A percentile compares a stretch with the other conserved stretches of the same genome.
phyloP scores from a whole-genome alignment of 2,797 vertebrate species.

The Danio jaintianensis region DNA sequence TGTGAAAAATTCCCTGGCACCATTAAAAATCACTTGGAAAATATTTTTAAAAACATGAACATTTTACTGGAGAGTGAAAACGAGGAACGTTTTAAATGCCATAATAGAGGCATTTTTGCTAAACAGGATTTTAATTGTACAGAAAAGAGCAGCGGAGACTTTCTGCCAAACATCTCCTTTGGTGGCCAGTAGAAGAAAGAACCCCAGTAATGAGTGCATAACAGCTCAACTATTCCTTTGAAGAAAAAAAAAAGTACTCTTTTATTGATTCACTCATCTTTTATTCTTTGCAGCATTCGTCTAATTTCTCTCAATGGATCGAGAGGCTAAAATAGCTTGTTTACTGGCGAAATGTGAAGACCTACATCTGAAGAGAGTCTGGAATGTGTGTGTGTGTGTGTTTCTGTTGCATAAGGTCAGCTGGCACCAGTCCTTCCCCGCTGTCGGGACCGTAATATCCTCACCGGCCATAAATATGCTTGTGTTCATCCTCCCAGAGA shows the following conservation, averaged over 20 bases:
- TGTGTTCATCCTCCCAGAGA: slow-evolving; percentile 15
- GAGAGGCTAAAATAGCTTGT: neutral
- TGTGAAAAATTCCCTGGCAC: too few relatives aligned
- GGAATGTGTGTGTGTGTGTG: slow-evolving; percentile 15
- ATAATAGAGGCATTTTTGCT: too few relatives aligned
- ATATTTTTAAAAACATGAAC: too few relatives aligned
- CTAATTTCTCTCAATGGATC: neutral
- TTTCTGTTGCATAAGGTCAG: slow-evolving; percentile 31
- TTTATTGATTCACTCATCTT: slow-evolving; percentile 10
- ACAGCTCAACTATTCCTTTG: neutral
- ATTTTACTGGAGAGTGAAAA: too few relatives aligned
- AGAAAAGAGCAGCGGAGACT: too few relatives aligned
- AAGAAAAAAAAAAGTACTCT: neutral
- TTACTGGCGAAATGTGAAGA: slow-evolving; percentile 1
- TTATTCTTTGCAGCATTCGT: slow-evolving; percentile 5
- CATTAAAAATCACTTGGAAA: too few relatives aligned
- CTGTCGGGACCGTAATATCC: slow-evolving; percentile 18
- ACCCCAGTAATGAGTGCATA: neutral
- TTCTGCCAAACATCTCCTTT: neutral
- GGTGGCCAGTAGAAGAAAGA: neutral
- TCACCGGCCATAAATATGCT: slow-evolving; percentile 22
- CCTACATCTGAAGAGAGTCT: neutral
- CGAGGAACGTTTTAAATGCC: too few relatives aligned
- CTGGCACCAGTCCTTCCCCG: slow-evolving; percentile 9
- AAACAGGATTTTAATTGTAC: too few relatives aligned